phyloP scores from a whole-genome alignment of 1,140 invertebrate species.

The Caenorhabditis inopinata region DNA sequence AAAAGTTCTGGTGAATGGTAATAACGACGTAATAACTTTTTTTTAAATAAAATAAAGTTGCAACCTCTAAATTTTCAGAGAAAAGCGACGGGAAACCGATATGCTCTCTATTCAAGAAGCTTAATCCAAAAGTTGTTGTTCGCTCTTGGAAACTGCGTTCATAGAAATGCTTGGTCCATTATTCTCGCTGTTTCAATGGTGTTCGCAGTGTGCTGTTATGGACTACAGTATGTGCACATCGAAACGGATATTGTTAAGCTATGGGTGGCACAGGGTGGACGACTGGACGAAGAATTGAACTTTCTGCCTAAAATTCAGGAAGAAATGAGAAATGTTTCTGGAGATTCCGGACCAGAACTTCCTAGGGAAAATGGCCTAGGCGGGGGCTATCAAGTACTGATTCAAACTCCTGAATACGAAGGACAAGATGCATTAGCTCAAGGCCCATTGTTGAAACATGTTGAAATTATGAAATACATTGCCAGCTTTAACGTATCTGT shows the following conservation, averaged over 20 bases:
- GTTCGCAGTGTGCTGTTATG: constrained; percentile 55
- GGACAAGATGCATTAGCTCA: constrained; percentile 56
- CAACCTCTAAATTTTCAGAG: constrained; percentile 47
- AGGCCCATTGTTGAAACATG: constrained; percentile 60
- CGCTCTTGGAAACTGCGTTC: constrained; percentile 44
- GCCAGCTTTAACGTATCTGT: constrained; percentile 62
- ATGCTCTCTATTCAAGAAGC: constrained; percentile 53
- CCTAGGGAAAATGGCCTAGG: constrained; percentile 63
- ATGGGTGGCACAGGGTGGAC: constrained; percentile 64
- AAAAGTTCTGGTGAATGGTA: not conserved
- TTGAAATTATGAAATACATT: constrained; percentile 62
- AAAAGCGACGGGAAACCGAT: constrained; percentile 54
- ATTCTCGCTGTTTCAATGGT: constrained; percentile 47
- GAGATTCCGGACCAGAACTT: constrained; percentile 50
- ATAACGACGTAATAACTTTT: too few relatives aligned
- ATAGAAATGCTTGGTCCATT: constrained; percentile 50
- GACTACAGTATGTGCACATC: constrained; percentile 57
- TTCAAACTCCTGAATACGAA: constrained; percentile 61
- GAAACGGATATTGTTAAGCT: constrained; percentile 63
- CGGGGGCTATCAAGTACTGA: constrained; percentile 62
- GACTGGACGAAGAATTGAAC: constrained; percentile 61
- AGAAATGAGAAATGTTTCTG: constrained; percentile 35
- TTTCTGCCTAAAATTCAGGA: constrained; percentile 52
- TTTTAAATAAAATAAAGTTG: too few relatives aligned
- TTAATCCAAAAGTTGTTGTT: constrained; percentile 48